Percentiles rank a stretch among this genome's conserved stretches.
phyloP scores from a whole-genome alignment of 2,888 invertebrate genomes.

The Lasioglossum calceatum region DNA sequence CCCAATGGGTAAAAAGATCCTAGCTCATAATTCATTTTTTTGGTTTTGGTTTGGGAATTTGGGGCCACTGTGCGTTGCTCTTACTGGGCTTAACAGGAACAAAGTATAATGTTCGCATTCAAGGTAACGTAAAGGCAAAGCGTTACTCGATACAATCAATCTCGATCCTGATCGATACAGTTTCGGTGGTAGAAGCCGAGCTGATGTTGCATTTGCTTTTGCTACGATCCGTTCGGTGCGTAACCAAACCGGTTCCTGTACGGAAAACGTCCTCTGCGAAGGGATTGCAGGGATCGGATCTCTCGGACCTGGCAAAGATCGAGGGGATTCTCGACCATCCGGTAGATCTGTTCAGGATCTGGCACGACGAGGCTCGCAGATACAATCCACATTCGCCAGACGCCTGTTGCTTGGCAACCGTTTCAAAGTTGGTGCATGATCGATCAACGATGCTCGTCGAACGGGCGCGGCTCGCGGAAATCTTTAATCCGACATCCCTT shows the following conservation, averaged over 20 bases:
- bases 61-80: background rate
- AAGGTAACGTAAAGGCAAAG: background rate
- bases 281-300: constrained; percentile 12
- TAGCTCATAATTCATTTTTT: no score
- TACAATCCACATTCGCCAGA: constrained; percentile 69
- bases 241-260: constrained; percentile 23
- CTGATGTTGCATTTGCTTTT: constrained; percentile 3
- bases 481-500: background rate
- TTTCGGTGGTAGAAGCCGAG: background rate
- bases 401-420: constrained; percentile 62
- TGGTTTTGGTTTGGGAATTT: no score
- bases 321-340: constrained; percentile 82
- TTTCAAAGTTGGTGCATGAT: constrained; percentile 59
- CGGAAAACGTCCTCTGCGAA: constrained; percentile 33
- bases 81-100: background rate
- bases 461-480: background rate
- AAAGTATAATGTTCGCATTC: background rate
- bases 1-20: no score
- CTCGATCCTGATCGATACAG: background rate
- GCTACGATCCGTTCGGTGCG: constrained; percentile 7
- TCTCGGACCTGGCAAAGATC: constrained; percentile 82
- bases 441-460: background rate
- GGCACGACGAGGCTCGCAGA: constrained; percentile 82
- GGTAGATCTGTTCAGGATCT: constrained; percentile 84
- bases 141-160: background rate